These are phyloP conservation scores for Dicyrtoma fusca DNA, from an alignment of 2,888 invertebrate species.

Conservation along the genomic window DNA sequence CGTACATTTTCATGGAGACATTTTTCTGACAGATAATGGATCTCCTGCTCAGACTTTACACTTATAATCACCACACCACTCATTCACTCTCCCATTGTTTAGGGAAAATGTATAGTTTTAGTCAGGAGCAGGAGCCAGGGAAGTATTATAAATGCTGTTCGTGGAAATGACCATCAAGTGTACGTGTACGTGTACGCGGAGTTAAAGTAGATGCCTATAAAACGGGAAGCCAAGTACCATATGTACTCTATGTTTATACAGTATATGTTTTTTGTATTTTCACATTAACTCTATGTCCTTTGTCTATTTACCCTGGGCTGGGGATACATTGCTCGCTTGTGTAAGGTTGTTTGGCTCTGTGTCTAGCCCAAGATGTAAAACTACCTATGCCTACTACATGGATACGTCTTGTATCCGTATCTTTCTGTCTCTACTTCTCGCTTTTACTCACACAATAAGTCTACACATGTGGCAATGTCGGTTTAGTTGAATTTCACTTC, in stretches of 20 bases:
- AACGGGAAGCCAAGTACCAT: no score
- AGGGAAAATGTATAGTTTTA: neutral
- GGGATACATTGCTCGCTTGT: no score
- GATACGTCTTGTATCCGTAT: no score
- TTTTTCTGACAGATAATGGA: neutral
- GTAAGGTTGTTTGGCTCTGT: no score
- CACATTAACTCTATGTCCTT: no score
- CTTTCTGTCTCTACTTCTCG: no score
- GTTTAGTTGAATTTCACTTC: slow-evolving; percentile 26
- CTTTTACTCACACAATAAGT: no score
- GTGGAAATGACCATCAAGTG: slow-evolving; percentile 29
- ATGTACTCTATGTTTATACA: no score
- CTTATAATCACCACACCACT: slow-evolving; percentile 24
- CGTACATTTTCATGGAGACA: slow-evolving; percentile 1
- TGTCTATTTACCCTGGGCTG: no score
- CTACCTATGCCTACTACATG: no score
- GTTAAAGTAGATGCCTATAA: neutral
- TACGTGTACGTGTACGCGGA: neutral
- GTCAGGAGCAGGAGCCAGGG: neutral
- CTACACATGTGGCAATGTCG: slow-evolving; percentile 21
- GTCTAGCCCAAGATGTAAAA: no score
- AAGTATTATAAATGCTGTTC: slow-evolving; percentile 8
- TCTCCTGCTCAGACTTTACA: neutral
- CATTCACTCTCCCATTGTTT: slow-evolving; percentile 21
- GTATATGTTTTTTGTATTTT: no score